Evolutionary conservation across 2,113 vertebrate species (phyloP).

Genomic region (Takifugu bimaculatus): DNA sequence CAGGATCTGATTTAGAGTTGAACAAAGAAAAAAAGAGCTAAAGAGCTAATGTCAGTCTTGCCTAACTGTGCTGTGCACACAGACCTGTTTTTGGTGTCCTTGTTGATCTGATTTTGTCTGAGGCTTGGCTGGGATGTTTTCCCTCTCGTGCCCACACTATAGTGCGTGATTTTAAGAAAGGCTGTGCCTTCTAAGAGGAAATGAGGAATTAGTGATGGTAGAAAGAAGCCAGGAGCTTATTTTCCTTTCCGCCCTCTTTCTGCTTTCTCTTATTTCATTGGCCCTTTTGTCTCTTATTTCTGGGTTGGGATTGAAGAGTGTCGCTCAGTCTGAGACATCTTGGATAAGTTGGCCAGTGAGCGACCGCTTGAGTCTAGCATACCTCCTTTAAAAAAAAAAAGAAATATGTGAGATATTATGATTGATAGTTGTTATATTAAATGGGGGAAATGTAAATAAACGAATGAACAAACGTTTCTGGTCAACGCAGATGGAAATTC

Average conservation of each 20-base stretch:
- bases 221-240: conserved; percentile 74
- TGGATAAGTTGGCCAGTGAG: conserved; percentile 40
- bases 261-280: conserved; percentile 36
- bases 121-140: conserved; percentile 61
- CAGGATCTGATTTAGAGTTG: conserved; percentile 72
- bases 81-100: conserved; percentile 61
- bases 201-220: conserved; percentile 77
- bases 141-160: conserved; percentile 69
- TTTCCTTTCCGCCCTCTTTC: conserved; percentile 51
- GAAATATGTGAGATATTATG: too few species aligned
- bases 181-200: conserved; percentile 70
- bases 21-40: conserved; percentile 22
- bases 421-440: conserved; percentile 3
- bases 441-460: neutral
- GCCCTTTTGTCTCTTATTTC: conserved; percentile 55
- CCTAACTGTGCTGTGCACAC: conserved; percentile 49
- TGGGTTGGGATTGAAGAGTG: conserved; percentile 55
- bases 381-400: neutral
- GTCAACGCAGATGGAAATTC: neutral
- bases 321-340: conserved; percentile 51
- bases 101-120: conserved; percentile 71
- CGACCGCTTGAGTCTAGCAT: conserved; percentile 23
- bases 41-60: conserved; percentile 60
- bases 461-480: neutral
- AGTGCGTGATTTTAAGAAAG: conserved; percentile 58